Evolutionary conservation across 2,113 vertebrate species (phyloP).

Genomic region (Albula glossodonta): DNA sequence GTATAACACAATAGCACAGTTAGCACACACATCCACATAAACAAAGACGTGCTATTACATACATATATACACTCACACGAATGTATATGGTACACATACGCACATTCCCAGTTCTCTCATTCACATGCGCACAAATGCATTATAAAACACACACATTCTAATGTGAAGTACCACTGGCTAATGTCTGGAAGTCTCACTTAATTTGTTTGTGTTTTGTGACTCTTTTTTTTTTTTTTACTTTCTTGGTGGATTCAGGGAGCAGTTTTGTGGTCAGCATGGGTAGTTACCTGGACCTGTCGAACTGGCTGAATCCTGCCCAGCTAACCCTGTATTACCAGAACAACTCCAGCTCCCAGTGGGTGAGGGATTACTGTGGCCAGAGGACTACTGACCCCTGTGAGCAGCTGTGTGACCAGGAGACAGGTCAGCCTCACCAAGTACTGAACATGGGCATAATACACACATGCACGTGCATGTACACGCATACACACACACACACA

Average conservation of each 20-base stretch:
- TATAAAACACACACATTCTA: neutral
- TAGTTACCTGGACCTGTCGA: constrained; percentile 93
- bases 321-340: constrained; percentile 93
- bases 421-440: constrained; percentile 71
- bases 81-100: neutral
- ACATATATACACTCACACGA: neutral
- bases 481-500: neutral
- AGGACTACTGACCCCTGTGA: constrained; percentile 93
- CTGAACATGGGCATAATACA: neutral
- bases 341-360: constrained; percentile 91
- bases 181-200: neutral
- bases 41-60: neutral
- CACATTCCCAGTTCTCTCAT: too few relatives aligned
- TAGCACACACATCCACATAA: too few relatives aligned
- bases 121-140: too few relatives aligned
- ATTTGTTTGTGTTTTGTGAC: neutral
- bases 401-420: constrained; percentile 92
- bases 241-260: constrained; percentile 75
- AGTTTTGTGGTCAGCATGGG: constrained; percentile 96
- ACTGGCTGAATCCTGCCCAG: constrained; percentile 97
- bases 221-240: constrained; percentile 16
- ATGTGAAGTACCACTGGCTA: too few relatives aligned
- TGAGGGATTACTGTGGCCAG: constrained; percentile 91
- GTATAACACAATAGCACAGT: too few relatives aligned
- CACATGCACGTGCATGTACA: constrained; percentile 1